Evolutionary conservation across 2,888 invertebrate genomes (phyloP), one percentile per base, ranked within the genome.

Genomic region (Pasiphila rectangulata): DNA sequence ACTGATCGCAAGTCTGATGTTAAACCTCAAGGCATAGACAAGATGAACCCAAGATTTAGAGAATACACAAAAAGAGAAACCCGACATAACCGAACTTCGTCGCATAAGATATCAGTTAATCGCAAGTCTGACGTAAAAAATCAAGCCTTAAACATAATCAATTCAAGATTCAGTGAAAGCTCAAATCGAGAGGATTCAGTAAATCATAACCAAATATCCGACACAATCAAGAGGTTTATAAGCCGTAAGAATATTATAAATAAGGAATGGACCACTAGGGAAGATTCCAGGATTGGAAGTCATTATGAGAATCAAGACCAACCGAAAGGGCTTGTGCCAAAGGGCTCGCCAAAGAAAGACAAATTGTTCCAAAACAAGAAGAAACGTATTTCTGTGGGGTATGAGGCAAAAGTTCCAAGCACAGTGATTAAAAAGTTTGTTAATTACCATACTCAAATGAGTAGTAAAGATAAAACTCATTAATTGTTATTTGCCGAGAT

Each of bases 201-300:
- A n/a, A 72, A 64, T 52, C 63, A 56, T 2, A 67, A 65, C 39
- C 42, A 51, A 4, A 35, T 54, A 2, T 62, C 57, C 16, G 70
- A 75, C 3, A 62, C 48, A 3, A 61, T 69, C 39, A 69, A 56
- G 23, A 73, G 71, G 39, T 74, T 65, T 48, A 64, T 71, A 15
- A 34, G 67, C 2, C 64, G 63, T 2, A 70, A 65, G 42, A 62
- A 62, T 29, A 56, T 49, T 30, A 50, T 58, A 2, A 43, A 30
- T 7, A 61, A 57, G 6, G 56, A 61, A 37, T 42, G 46, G n/a
- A 49, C 23, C 17, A 43, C 37, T n/a, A 41, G 46, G 12, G 56
- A 59, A 4, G 35, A 54, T 10, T 30, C 59, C 1, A 68, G 66
- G 32, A 63, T 68, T 16, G 69, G 64, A 1, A 71, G 54, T 34